phyloP scores from a whole-genome alignment of 2,888 invertebrate genomes.

The Criorhina ranunculi region DNA sequence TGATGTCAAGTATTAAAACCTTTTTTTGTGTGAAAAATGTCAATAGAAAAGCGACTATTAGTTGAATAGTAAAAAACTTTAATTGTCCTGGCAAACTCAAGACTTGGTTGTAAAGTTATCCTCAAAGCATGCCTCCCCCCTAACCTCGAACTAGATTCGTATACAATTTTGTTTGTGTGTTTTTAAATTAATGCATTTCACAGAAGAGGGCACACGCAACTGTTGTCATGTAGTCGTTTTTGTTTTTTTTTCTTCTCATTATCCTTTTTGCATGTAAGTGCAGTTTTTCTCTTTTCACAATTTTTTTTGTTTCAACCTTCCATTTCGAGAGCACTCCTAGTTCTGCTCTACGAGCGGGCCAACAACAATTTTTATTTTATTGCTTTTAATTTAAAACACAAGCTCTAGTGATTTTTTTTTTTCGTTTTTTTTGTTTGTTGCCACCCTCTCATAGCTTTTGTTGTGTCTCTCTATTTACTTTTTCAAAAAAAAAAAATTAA shows the following conservation, averaged over 20 bases:
- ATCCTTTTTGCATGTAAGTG: constrained; percentile 48
- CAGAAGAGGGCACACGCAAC: constrained; percentile 12
- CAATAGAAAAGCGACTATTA: not conserved
- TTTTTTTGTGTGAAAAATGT: not conserved
- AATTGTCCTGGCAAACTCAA: not conserved
- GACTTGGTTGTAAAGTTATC: constrained; percentile 17
- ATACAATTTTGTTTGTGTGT: not conserved
- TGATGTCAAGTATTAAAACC: not conserved
- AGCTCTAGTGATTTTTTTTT: constrained; percentile 60
- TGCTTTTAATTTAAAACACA: constrained; percentile 75
- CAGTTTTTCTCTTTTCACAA: constrained; percentile 31
- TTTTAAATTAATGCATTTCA: constrained; percentile 29
- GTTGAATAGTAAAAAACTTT: too few relatives aligned
- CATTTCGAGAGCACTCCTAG: constrained; percentile 56
- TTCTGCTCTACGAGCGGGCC: constrained; percentile 69
- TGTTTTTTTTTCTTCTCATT: constrained; percentile 32
- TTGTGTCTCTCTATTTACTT: constrained; percentile 46
- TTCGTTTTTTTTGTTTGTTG: constrained; percentile 5
- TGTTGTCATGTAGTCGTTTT: constrained; percentile 26
- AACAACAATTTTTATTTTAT: constrained; percentile 73
- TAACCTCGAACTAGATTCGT: not conserved
- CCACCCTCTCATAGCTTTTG: constrained; percentile 9
- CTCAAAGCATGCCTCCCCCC: not conserved
- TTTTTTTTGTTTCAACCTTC: constrained; percentile 27
- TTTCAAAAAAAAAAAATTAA: constrained; percentile 36